A percentile compares a stretch with the other conserved stretches of the same genome.
These are phyloP conservation scores for Trigoniulus corallinus DNA, from an alignment of 1,140 invertebrate genomes.

Conservation along the genomic window DNA sequence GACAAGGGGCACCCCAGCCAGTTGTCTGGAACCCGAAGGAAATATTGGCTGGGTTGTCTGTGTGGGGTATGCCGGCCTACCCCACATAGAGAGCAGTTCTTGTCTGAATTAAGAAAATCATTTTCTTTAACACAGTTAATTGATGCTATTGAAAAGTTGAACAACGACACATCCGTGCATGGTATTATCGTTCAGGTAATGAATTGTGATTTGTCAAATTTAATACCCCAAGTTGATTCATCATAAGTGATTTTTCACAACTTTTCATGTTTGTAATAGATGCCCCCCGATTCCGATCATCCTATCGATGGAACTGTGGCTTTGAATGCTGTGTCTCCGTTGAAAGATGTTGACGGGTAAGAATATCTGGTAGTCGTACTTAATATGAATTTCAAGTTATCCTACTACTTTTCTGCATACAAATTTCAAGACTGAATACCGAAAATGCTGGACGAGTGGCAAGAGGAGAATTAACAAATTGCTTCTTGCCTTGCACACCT, in stretches of 20 bases:
- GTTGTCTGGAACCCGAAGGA: too few species aligned
- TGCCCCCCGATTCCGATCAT: conserved; percentile 73
- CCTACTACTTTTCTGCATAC: neutral
- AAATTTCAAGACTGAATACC: conserved; percentile 50
- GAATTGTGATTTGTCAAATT: neutral
- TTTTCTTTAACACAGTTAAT: conserved; percentile 35
- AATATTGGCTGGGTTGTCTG: too few species aligned
- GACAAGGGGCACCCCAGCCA: too few species aligned
- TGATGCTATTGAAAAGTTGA: conserved; percentile 52
- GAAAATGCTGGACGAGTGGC: conserved; percentile 77
- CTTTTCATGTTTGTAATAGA: too few species aligned
- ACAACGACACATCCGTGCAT: conserved; percentile 66
- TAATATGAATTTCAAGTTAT: too few species aligned
- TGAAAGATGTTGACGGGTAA: conserved; percentile 92
- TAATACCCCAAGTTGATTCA: neutral
- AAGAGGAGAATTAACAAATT: conserved; percentile 56
- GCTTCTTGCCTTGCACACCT: conserved; percentile 85
- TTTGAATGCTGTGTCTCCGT: conserved; percentile 64
- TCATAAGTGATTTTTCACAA: neutral
- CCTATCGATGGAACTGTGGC: conserved; percentile 69
- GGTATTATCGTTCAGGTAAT: conserved; percentile 82
- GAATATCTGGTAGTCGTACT: too few species aligned
- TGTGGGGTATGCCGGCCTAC: too few species aligned
- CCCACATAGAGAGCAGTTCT: too few species aligned
- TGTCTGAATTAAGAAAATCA: conserved; percentile 8